phyloP scores from a whole-genome alignment of 2,888 invertebrate genomes.

The Coelopa pilipes region DNA sequence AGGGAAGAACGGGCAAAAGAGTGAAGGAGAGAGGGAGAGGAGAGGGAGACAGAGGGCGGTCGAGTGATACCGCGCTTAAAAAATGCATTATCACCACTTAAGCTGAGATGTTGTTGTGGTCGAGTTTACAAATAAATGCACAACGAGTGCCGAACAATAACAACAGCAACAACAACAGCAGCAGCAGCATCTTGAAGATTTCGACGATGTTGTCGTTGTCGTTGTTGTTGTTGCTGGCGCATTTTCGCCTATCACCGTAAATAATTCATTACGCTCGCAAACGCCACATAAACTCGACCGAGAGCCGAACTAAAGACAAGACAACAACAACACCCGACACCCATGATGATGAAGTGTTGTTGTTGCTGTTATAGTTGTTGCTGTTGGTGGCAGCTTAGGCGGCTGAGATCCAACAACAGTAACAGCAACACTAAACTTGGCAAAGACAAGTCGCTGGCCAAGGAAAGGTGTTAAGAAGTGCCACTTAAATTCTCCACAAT shows the following conservation, averaged over 20 bases:
- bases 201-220: no score
- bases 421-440: background rate
- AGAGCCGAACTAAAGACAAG: background rate
- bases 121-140: slow-evolving; percentile 22
- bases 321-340: slow-evolving; percentile 1
- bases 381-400: background rate
- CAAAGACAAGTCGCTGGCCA: no score
- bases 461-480: slow-evolving; percentile 38
- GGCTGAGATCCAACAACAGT: background rate
- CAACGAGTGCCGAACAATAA: background rate
- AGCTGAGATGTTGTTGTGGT: slow-evolving; percentile 18
- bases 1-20: no score
- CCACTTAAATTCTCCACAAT: slow-evolving; percentile 33
- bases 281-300: slow-evolving; percentile 29
- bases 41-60: no score
- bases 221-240: background rate
- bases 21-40: no score
- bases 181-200: background rate
- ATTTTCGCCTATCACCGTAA: slow-evolving; percentile 43
- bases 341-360: background rate
- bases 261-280: slow-evolving; percentile 39
- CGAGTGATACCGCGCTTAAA: slow-evolving; percentile 5
- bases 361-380: no score
- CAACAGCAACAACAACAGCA: background rate
- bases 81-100: slow-evolving; percentile 37